Evolutionary conservation across 2,888 invertebrate species (phyloP).

Genomic region (Trissolcus japonicus): DNA sequence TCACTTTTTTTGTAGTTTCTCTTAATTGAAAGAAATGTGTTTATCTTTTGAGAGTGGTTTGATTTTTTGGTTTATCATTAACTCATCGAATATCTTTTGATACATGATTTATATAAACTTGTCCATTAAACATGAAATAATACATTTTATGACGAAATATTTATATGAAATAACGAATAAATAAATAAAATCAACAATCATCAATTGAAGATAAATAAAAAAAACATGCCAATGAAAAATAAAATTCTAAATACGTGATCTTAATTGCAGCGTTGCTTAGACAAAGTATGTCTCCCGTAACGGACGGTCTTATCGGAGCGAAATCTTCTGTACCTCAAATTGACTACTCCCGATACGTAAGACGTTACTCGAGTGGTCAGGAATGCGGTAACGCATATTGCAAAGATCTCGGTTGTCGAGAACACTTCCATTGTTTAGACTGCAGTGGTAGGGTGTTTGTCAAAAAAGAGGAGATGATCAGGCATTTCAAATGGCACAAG

Average conservation of each 20-base stretch:
- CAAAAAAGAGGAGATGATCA: slow-evolving; percentile 98
- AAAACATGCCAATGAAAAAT: slow-evolving; percentile 4
- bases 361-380: slow-evolving; percentile 87
- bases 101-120: too few species aligned
- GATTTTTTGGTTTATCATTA: too few species aligned
- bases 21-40: too few species aligned
- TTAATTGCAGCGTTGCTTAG: slow-evolving; percentile 78
- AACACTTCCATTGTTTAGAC: slow-evolving; percentile 95
- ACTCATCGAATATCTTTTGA: too few species aligned
- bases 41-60: too few species aligned
- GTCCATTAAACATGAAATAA: too few species aligned
- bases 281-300: slow-evolving; percentile 77
- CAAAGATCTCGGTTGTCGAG: slow-evolving; percentile 92
- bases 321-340: slow-evolving; percentile 81
- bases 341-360: slow-evolving; percentile 93
- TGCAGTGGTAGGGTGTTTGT: slow-evolving; percentile 92
- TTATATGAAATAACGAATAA: too few species aligned
- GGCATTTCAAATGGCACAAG: slow-evolving; percentile 99
- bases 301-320: slow-evolving; percentile 71
- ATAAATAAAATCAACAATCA: slow-evolving; percentile 1
- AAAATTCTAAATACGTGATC: slow-evolving; percentile 35
- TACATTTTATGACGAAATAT: too few species aligned
- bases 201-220: not conserved
- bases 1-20: too few species aligned
- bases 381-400: slow-evolving; percentile 92